A percentile compares a stretch with the other conserved stretches of the same genome.
Evolutionary conservation across 1,140 invertebrate species (phyloP).

Genomic region (Saxidomus purpurata): DNA sequence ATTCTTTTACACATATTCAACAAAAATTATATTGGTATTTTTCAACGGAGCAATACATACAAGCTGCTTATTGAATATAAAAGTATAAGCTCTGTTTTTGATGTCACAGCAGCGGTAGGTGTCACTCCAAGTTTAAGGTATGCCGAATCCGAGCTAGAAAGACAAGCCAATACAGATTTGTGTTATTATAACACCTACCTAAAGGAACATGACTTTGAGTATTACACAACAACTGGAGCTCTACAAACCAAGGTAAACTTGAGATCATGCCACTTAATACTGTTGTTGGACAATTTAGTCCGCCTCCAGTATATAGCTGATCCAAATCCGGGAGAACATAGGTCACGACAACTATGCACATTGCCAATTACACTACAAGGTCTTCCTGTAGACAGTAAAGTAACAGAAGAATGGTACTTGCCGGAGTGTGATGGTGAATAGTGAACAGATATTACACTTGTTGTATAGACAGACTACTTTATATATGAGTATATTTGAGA

Average conservation of each 20-base stretch:
- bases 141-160: not conserved
- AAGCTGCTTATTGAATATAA: not conserved
- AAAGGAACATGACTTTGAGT: not conserved
- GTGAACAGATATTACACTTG: too few relatives aligned
- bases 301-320: not conserved
- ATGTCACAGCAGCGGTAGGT: not conserved
- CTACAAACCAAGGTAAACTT: not conserved
- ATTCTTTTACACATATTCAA: not conserved
- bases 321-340: not conserved
- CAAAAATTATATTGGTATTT: not conserved
- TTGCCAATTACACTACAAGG: too few relatives aligned
- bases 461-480: too few relatives aligned
- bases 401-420: too few relatives aligned
- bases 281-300: not conserved
- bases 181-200: not conserved
- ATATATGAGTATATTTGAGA: too few relatives aligned
- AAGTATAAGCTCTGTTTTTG: not conserved
- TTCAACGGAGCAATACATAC: not conserved
- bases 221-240: not conserved
- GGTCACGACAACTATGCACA: too few relatives aligned
- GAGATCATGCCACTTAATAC: not conserved
- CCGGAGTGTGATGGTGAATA: too few relatives aligned
- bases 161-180: not conserved
- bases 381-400: too few relatives aligned
- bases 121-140: not conserved